Evolutionary conservation across 2,888 invertebrate species (phyloP), one percentile per base, ranked within the genome.

Genomic region (Meganola albula): DNA sequence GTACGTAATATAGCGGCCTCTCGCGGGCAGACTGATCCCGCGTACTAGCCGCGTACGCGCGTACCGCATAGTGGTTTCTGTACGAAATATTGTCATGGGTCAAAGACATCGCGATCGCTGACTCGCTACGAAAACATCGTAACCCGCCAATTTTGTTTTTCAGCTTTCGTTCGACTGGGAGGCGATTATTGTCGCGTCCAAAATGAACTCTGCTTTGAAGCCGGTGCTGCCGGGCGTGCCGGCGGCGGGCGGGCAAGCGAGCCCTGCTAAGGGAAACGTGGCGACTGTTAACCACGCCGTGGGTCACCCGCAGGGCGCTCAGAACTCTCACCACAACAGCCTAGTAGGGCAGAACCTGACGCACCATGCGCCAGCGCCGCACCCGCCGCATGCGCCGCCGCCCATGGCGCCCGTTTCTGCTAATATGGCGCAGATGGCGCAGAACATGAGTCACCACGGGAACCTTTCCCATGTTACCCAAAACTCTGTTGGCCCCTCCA

Each of bases 181-280:
- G 49, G 50, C 44, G 44, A 42, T 41, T 62, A 53, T 58, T 63
- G 53, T 55, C 58, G 61, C 63, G 60, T 60, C 63, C 72, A 77
- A 70, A 70, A 89, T 89, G 89, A 89, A 88, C 82, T 88, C 89
- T 63, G 88, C 88, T 64, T 71, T 89, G 73, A 89, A 89, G 76
- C 88, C 89, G 68, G 88, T 85, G 61, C 63, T 88, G 59, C 76
- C 83, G 64, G 82, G 77, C 58, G 78, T 77, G 50, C 74, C 75
- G 52, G 74, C 72, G 70, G 78, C 65, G 73, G 86, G 73, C 37
- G 82, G 72, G 34, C 80, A 78, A 62, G 65, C 76, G 44, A 83
- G 78, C 48, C 75, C 82, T 44, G 78, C 83, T 24, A 83, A 84
- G 60, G 79, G 65, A 41, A 83, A 82, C 67, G 80, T 82, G 38